Evolutionary conservation across 1,140 invertebrate species (phyloP), one percentile per base, ranked within the genome.

Genomic region (Hyphantria cunea): DNA sequence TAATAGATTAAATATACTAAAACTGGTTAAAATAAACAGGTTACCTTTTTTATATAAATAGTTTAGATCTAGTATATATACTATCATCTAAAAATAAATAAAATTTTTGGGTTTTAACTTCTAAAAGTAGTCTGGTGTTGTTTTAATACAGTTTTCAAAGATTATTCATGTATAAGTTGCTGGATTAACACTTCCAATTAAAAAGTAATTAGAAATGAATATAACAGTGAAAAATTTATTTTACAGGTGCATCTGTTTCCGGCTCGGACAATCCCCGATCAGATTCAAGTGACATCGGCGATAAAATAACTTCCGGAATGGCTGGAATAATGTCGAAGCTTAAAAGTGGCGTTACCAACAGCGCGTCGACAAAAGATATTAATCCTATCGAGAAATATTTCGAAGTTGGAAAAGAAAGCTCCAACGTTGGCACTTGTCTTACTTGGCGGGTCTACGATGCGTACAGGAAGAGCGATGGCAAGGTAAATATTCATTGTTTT

Each of bases 401-500:
- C 90, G 96, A 98, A 64, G 94, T 98, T 53, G 96, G 97, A n/a
- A 95, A 96, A 74, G 95, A 96, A 80, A 93, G 94, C 47, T 96
- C 96, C 14, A 97, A 95, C 53, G 97, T 97, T 13, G 98, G 98
- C 0, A 97, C 97, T 0, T 97, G 98, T 78, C 93, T 97, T 61
- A 94, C 97, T 6, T 99, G 98, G 98, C 95, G 95, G 75, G 96
- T 99, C 60, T 96, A 97, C 79, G 97, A 99, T 71, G 97, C 95
- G 0, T 95, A 95, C 75, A 90, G 96, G 58, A 97, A 97, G 84
- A 95, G 94, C 48, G 98, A 99, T 76, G 95, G 95, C 69, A 97
- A 97, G 95, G 98, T 99, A 91, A 93, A 93, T 10, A 39, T 39
- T 3, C 7, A 39, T 39, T 39, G 7, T 39, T 39, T 39, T 39